Conservation (phyloP, 2,113 vertebrate species). For the Dissostichus mawsoni region DNA sequence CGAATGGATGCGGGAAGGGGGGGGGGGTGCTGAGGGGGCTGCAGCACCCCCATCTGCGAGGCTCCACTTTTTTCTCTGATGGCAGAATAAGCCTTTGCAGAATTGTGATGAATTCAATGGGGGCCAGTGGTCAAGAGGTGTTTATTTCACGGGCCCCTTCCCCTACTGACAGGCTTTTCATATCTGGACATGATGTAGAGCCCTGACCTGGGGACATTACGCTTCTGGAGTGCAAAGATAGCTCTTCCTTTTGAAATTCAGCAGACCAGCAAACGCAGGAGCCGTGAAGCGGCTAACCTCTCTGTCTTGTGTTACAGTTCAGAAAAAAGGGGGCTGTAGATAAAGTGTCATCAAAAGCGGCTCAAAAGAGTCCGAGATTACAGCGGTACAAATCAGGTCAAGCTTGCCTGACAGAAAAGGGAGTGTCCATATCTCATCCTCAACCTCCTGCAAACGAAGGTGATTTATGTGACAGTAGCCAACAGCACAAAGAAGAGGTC, state of each 20-base stretch:
- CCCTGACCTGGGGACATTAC: constrained; percentile 64
- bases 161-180: constrained; percentile 73
- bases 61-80: constrained; percentile 9
- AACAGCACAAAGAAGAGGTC: not conserved
- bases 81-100: not conserved
- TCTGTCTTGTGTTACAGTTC: constrained; percentile 77
- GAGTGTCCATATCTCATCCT: constrained; percentile 61
- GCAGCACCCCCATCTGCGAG: too few relatives aligned
- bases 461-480: constrained; percentile 59
- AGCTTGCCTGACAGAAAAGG: constrained; percentile 53
- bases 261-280: constrained; percentile 78
- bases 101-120: constrained; percentile 67
- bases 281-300: constrained; percentile 65
- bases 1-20: too few relatives aligned
- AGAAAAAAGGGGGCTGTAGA: constrained; percentile 44
- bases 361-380: constrained; percentile 66
- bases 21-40: too few relatives aligned
- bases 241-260: constrained; percentile 81
- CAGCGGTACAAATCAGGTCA: constrained; percentile 61
- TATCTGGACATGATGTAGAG: constrained; percentile 75
- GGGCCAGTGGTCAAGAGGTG: constrained; percentile 69
- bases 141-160: constrained; percentile 74
- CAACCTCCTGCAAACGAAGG: constrained; percentile 25
- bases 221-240: constrained; percentile 64
- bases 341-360: constrained; percentile 72